Evolutionary conservation across 2,888 invertebrate genomes (phyloP).

Genomic region (Yponomeuta malinellus): DNA sequence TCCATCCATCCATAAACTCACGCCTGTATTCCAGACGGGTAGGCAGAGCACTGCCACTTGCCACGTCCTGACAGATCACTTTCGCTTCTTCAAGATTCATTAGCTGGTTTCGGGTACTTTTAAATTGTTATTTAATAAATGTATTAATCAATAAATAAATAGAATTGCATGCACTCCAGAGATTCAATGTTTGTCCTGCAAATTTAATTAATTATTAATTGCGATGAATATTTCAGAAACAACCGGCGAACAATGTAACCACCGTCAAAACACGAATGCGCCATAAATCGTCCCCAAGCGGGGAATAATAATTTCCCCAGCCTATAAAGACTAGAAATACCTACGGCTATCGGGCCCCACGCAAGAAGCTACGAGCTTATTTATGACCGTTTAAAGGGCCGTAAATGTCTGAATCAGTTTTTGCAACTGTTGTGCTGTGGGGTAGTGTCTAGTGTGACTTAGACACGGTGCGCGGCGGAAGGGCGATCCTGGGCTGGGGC

Average conservation of each 20-base stretch:
- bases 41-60: too few species aligned
- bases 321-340: slow-evolving; percentile 4
- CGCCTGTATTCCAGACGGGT: too few species aligned
- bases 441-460: slow-evolving; percentile 29
- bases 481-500: slow-evolving; percentile 39
- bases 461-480: slow-evolving; percentile 17
- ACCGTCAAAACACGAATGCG: neutral
- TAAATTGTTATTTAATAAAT: too few species aligned
- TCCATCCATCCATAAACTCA: too few species aligned
- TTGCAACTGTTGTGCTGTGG: slow-evolving; percentile 30
- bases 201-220: neutral
- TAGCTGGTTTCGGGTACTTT: too few species aligned
- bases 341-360: neutral
- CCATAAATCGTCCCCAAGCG: neutral
- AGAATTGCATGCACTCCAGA: too few species aligned
- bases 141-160: too few species aligned
- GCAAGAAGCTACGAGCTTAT: slow-evolving; percentile 2
- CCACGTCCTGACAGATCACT: too few species aligned
- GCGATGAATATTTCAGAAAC: neutral
- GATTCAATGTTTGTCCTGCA: too few species aligned
- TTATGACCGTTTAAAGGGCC: slow-evolving; percentile 7
- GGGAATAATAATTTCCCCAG: neutral
- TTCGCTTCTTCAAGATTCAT: too few species aligned
- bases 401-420: slow-evolving; percentile 52
- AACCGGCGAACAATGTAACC: neutral